Evolutionary conservation across 2,113 vertebrate genomes (phyloP), one percentile per base, ranked within the genome.

Genomic region (Glareola pratincola): DNA sequence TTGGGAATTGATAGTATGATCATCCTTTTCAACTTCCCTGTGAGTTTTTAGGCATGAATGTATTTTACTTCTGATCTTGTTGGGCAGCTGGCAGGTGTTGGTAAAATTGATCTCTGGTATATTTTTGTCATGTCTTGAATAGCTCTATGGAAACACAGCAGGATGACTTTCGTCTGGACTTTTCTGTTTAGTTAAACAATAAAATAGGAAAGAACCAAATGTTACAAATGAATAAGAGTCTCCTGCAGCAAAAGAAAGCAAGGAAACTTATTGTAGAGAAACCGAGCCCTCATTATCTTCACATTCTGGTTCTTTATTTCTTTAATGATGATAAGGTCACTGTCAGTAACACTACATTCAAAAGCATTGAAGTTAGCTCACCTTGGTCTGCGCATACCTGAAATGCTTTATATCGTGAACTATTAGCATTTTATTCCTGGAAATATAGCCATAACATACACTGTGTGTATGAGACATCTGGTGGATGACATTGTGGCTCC

Each of bases 151-250:
- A 94, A 96, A 92, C 71, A 81, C 45, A 71, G 66, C 63, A 88
- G 37, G 80, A 91, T 47, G 23, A 71, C 8, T 80, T 86, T 43
- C 34, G 19, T 87, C 71, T 86, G 64, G 60, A 95, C 30, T 69
- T 92, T 92, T 96, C 68, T 74, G 5, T 96, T 94, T 95, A 84
- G 87, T 86, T 96, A 90, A 96, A 92, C 51, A 93, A 66, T 50
- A 90, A 94, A 94, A 36, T 20, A 48, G 7, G 12, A 71, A 47
- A 14, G 7, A 92, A 43, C 4, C 14, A 91, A 93, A 75, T 51
- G 23, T 76, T 72, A 76, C 50, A 92, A 92, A 43, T 27, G 2
- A 88, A 51, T 56, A 92, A 80, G n/a, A 29, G 21, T 15, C 77
- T 92, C 22, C 64, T 73, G 47, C 12, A 83, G 30, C 6, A 85